A percentile compares a stretch with the other conserved stretches of the same genome.
phyloP scores from a whole-genome alignment of 2,113 vertebrate species.

The Eurypyga helias region DNA sequence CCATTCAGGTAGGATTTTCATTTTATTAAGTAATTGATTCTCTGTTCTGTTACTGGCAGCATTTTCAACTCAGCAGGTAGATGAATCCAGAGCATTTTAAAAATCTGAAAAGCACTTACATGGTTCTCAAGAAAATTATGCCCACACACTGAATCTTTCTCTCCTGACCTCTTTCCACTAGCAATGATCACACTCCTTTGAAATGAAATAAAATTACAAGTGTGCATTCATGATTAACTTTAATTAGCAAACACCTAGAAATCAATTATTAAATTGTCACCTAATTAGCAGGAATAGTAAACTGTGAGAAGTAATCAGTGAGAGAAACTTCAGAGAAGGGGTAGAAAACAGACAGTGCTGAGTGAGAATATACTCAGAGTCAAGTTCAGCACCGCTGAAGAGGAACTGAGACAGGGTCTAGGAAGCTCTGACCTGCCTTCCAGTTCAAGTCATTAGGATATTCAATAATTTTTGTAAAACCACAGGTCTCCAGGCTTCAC shows the following conservation, averaged over 20 bases:
- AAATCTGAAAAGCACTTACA: constrained; percentile 3
- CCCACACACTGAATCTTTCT: background rate
- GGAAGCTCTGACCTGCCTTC: background rate
- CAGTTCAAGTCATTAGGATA: background rate
- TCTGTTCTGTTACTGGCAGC: background rate
- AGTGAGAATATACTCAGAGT: background rate
- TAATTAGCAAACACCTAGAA: constrained; percentile 50
- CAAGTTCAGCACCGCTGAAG: background rate
- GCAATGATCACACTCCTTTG: background rate
- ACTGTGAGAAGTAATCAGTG: background rate
- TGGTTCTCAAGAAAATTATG: background rate
- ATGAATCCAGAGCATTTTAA: background rate
- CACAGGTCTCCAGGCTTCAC: background rate
- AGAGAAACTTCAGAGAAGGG: background rate
- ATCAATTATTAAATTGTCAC: constrained; percentile 25
- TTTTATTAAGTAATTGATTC: background rate
- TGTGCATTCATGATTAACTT: constrained; percentile 17
- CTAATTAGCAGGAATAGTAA: constrained; percentile 33
- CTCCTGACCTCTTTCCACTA: background rate
- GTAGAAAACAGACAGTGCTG: background rate
- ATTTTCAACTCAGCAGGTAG: background rate
- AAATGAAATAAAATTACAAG: constrained; percentile 33
- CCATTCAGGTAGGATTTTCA: background rate
- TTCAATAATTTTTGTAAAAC: background rate
- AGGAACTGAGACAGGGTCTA: rapidly evolving